Evolutionary conservation across 2,888 invertebrate species (phyloP), one percentile per base, ranked within the genome.

Genomic region (Erynnis tages): DNA sequence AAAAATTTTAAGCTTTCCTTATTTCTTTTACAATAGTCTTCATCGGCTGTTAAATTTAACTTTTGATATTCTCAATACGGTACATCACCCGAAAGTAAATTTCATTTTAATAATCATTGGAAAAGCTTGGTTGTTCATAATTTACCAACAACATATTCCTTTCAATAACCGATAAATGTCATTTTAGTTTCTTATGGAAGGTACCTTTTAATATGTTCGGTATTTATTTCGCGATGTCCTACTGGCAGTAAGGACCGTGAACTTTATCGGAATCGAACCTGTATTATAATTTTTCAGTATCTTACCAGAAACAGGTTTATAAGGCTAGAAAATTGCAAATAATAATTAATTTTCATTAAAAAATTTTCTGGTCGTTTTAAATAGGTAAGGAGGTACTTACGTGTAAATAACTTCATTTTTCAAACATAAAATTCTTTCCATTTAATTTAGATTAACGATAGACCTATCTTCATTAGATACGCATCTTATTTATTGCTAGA

Each of bases 81-180:
- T n/a, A n/a, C n/a, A n/a, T n/a, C n/a, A n/a, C n/a, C n/a, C n/a
- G n/a, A n/a, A n/a, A n/a, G n/a, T n/a, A n/a, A n/a, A n/a, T n/a
- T n/a, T n/a, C n/a, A 21, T 4, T 21, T 5, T 21, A 4, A 21
- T 17, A 19, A 6, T 35, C 17, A 25, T 19, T 23, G 13, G 40
- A 40, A 40, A 38, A 7, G 21, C 16, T 21, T 10, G 16, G n/a
- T 17, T 19, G 11, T 21, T 23, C 37, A 38, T 38, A 38, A 10
- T 4, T 38, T 21, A 13, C 0, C 29, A 5, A 43, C 29, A 4
- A 43, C 7, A 14, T 23, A 44, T 44, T 14, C 34, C 16, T 45
- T 37, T 37, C 13, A 45, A 45, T 17, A 46, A 37, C 10, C 35
- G 11, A 46, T 46, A 46, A 46, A 27, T 37, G 17, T 46, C 25